A percentile compares a stretch with the other conserved stretches of the same genome.
These are phyloP conservation scores for Cybosia mesomella DNA, from an alignment of 2,888 invertebrate genomes.

Conservation along the genomic window DNA sequence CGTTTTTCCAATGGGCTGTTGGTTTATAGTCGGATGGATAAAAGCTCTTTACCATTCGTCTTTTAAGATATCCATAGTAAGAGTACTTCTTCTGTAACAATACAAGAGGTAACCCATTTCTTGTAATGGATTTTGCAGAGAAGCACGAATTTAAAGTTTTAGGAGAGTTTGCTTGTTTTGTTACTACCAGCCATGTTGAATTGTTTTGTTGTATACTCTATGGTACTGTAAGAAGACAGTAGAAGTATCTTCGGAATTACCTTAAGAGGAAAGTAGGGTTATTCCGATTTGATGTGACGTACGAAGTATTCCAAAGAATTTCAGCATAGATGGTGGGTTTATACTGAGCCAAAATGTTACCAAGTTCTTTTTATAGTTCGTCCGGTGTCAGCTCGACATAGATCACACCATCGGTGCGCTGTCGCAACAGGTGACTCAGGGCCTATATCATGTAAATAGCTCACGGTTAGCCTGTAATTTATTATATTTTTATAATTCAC, in stretches of 20 bases:
- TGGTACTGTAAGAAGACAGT: no score
- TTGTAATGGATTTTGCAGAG: neutral
- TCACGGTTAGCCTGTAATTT: neutral
- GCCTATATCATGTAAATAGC: slow-evolving; percentile 11
- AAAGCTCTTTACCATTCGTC: neutral
- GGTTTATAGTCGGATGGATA: neutral
- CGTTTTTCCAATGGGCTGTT: neutral
- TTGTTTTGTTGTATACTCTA: neutral
- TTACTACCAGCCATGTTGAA: neutral
- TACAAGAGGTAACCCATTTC: neutral
- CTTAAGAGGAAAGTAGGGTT: neutral
- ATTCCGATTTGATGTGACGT: no score
- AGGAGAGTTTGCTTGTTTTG: no score
- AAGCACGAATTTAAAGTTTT: neutral
- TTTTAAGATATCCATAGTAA: no score
- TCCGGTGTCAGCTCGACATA: slow-evolving; percentile 3
- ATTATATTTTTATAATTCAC: neutral
- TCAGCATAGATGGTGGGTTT: neutral
- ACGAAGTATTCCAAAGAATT: neutral
- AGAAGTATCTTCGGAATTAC: neutral
- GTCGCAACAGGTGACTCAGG: slow-evolving; percentile 17
- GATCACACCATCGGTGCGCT: slow-evolving; percentile 5
- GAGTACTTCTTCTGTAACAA: no score
- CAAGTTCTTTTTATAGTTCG: slow-evolving; percentile 16
- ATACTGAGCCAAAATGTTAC: neutral